Evolutionary conservation across 1,140 invertebrate species (phyloP), one percentile per base, ranked within the genome.

Genomic region (Listronotus bonariensis): DNA sequence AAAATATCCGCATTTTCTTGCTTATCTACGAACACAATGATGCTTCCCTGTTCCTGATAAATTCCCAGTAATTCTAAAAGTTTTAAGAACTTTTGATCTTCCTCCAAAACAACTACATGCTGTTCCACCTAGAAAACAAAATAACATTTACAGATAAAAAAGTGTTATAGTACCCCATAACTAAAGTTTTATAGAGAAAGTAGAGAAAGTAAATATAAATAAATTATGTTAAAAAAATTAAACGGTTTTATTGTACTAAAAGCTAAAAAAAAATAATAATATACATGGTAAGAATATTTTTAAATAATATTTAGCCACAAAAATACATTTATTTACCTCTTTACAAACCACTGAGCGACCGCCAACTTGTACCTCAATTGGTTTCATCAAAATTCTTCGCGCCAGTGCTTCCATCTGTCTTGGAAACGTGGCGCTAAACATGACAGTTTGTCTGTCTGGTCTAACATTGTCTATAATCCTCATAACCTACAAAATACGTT

Each of bases 371-470:
- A 99, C 92, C 82, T 99, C 98, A 49, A 99, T 92, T 0, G 98
- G 98, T 79, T 95, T 94, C 46, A 89, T 91, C 3, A 99, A 80
- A 71, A 98, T 97, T 68, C 95, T 85, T 26, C 97, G 83, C 0
- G 97, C 98, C 3, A 99, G 80, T 0, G 96, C 97, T 82, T 99
- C 98, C 97, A 99, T 99, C 82, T 98, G 96, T 5, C 97, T 82
- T 0, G 98, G 98, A 78, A 99, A 99, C 0, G 98, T 99, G 0
- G 98, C 98, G 70, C 95, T 98, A 78, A 99, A 99, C 86, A 99
- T 91, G 0, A 99, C 97, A 0, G 96, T 98, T 80, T 99, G 96
- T 48, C 96, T 80, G 80, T 99, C 97, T 0, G 98, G 98, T 34
- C 97, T 84, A 2, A 99, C 89, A 78, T 98, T 98, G 72, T 99